Base-by-base conservation (phyloP, 2,113 vertebrate genomes). In the Aleadryas rufinucha region DNA sequence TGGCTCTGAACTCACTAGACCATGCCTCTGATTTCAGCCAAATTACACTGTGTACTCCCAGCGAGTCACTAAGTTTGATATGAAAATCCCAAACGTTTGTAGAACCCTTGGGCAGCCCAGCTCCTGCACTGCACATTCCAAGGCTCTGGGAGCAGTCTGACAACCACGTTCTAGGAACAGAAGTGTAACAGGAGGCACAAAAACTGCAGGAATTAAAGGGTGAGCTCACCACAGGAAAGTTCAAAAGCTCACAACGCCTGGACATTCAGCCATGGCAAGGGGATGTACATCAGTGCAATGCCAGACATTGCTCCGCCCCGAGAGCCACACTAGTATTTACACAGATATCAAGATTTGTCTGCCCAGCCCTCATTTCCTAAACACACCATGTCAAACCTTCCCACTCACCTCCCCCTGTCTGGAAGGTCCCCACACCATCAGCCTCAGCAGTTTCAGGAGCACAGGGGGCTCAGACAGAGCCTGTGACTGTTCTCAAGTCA, bases 291-390 rank as follows among this genome's bases (percentile, higher is more conserved):
- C 17, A 35, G 23, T 1, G 17, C 1, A 42, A 39, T 2, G 26
- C 11, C 35, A 37, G 31, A 20, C 63, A 41, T 22, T 1, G 6
- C 16, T 24, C 9, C 0, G 0, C 19, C 14, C 6, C 0, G 1
- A 44, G n/a, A 49, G 1, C 16, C 28, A 39, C 19, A n/a, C 37
- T 39, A 56, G 9, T 6, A 23, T 7, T 42, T 30, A 52, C 10
- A 66, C 15, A 42, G 31, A 7, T 11, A 45, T 0, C 26, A 37
- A 35, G 28, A 19, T 20, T 53, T 24, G 54, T 1, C 31, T 44
- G 52, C 26, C 24, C 77, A 77, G 47, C 9, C 28, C 33, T 42
- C 22, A 12, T 10, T 39, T 57, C 45, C 54, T 65, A 24, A 45
- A 53, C 1, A 54, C 35, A 41, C 4, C 31, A 26, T 11, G 54